Evolutionary conservation across 2,113 vertebrate species (phyloP).

Genomic region (Microcebus ravelobensis): DNA sequence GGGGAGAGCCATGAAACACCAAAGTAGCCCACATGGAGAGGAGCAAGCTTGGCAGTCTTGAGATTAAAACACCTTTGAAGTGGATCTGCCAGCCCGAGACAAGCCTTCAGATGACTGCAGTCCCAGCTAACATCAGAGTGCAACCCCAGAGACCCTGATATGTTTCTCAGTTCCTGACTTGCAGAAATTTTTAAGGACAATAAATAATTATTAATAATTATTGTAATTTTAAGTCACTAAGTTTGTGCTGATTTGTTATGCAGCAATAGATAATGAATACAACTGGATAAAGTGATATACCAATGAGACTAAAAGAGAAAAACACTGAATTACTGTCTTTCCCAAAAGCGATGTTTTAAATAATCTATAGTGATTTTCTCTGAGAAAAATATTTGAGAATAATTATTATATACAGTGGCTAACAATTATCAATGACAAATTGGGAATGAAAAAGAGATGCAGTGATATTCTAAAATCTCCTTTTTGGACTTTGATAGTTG

Average conservation of each 20-base stretch:
- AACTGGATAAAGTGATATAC: not conserved
- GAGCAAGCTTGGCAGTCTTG: not conserved
- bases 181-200: not conserved
- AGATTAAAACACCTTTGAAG: not conserved
- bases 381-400: not conserved
- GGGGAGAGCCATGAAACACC: not conserved
- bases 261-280: not conserved
- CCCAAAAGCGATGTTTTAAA: not conserved
- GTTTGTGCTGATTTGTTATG: not conserved
- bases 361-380: not conserved
- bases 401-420: not conserved
- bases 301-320: not conserved
- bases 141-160: not conserved
- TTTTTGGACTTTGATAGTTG: not conserved
- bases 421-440: not conserved
- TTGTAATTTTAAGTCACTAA: not conserved
- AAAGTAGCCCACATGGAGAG: not conserved
- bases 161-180: not conserved
- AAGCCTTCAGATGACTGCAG: not conserved
- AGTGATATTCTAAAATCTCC: not conserved
- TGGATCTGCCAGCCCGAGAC: not conserved
- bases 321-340: not conserved
- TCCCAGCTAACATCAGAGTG: not conserved
- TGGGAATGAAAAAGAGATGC: not conserved
- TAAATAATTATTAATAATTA: not conserved